Evolutionary conservation across 1,140 invertebrate genomes (phyloP).

Genomic region (Drosophila baimaii): DNA sequence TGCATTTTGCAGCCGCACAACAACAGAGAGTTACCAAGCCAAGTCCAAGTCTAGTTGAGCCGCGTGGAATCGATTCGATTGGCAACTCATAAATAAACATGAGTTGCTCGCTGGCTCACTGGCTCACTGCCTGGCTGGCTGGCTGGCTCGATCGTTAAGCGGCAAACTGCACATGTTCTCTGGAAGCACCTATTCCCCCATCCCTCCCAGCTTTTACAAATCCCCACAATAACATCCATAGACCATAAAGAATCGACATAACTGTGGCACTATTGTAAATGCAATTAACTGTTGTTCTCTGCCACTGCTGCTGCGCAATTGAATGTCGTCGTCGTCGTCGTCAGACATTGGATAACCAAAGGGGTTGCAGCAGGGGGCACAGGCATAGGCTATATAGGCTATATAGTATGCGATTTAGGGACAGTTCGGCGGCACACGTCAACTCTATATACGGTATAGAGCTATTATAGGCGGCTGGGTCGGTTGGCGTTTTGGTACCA

Average conservation of each 20-base stretch:
- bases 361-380: not conserved
- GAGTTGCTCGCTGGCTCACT: slow-evolving; percentile 23
- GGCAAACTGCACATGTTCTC: slow-evolving; percentile 26
- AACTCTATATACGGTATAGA: slow-evolving; percentile 46
- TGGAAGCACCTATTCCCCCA: not conserved
- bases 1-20: slow-evolving; percentile 39
- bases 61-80: slow-evolving; percentile 45
- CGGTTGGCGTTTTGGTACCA: slow-evolving; percentile 9
- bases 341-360: slow-evolving; percentile 16
- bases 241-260: slow-evolving; percentile 55
- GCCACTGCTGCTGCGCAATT: slow-evolving; percentile 63
- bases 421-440: slow-evolving; percentile 32
- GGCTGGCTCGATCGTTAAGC: slow-evolving; percentile 32
- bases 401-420: slow-evolving; percentile 23
- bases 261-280: slow-evolving; percentile 66
- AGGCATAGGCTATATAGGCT: slow-evolving; percentile 6
- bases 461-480: slow-evolving; percentile 6
- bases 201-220: not conserved
- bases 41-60: slow-evolving; percentile 29
- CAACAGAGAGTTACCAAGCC: slow-evolving; percentile 26
- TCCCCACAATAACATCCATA: slow-evolving; percentile 16
- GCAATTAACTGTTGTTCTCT: slow-evolving; percentile 67
- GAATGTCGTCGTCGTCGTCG: slow-evolving; percentile 33
- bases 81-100: slow-evolving; percentile 76
- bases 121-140: not conserved